A percentile compares a stretch with the other conserved stretches of the same genome.
phyloP scores from a whole-genome alignment of 2,113 vertebrate species.

The Salvelinus alpinus region DNA sequence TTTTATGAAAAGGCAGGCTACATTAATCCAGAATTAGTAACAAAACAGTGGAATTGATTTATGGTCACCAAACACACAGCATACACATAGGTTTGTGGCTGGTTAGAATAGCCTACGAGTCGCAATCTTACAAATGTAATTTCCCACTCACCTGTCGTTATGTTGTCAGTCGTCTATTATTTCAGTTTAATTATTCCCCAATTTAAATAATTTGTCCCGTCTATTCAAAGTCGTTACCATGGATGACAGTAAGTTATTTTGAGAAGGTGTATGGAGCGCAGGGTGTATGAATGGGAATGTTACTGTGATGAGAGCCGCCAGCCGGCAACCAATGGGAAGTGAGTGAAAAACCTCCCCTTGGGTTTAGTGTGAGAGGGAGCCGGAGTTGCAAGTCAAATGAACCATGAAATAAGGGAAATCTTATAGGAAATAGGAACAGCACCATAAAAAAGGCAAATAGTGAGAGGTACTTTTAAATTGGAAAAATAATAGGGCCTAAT shows the following conservation, averaged over 20 bases:
- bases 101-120: background rate
- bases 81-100: background rate
- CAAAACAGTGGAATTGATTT: background rate
- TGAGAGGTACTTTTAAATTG: constrained; percentile 13
- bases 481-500: background rate
- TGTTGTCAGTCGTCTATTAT: constrained; percentile 23
- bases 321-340: constrained; percentile 70
- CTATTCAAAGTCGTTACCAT: constrained; percentile 53
- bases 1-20: too few species aligned
- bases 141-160: constrained; percentile 70
- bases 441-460: constrained; percentile 59
- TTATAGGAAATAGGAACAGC: constrained; percentile 56
- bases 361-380: constrained; percentile 54
- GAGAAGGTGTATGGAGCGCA: constrained; percentile 63
- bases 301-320: constrained; percentile 45
- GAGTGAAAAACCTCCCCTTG: constrained; percentile 70
- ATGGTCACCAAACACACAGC: background rate
- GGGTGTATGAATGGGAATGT: constrained; percentile 73
- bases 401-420: constrained; percentile 73
- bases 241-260: constrained; percentile 73
- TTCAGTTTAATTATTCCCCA: constrained; percentile 51
- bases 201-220: constrained; percentile 67
- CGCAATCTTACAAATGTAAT: background rate
- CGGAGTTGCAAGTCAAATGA: constrained; percentile 53
- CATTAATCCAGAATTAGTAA: background rate